A percentile compares a stretch with the other conserved stretches of the same genome.
Conservation (phyloP, 2,888 invertebrate species). For the Nasonia oneida region DNA sequence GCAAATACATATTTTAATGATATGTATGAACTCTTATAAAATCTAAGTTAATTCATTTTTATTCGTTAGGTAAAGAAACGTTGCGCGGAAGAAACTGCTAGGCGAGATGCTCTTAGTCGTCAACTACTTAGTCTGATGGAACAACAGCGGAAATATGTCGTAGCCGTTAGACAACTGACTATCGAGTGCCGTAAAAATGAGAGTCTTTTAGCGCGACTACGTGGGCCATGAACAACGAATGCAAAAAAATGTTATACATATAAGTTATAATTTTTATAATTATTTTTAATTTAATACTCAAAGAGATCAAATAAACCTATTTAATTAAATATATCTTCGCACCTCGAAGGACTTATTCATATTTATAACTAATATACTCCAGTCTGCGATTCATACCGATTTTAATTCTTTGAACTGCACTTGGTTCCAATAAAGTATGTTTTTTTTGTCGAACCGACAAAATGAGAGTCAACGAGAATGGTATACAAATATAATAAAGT, state of each 20-base stretch:
- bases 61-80: slow-evolving; percentile 80
- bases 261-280: neutral
- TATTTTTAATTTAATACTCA: neutral
- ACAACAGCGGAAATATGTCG: slow-evolving; percentile 88
- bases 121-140: slow-evolving; percentile 83
- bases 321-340: neutral
- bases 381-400: no score
- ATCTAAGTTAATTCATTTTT: neutral
- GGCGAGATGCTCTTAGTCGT: slow-evolving; percentile 84
- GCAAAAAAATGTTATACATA: neutral
- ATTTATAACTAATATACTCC: no score
- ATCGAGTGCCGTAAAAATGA: slow-evolving; percentile 88
- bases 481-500: no score
- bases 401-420: no score
- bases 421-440: no score
- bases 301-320: neutral
- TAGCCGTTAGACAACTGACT: slow-evolving; percentile 88
- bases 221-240: slow-evolving; percentile 68
- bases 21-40: neutral
- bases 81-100: slow-evolving; percentile 84
- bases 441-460: no score
- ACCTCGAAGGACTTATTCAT: no score
- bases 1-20: neutral
- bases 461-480: no score
- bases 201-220: slow-evolving; percentile 79